A percentile compares a stretch with the other conserved stretches of the same genome.
These are phyloP conservation scores for Dastarcus helophoroides DNA, from an alignment of 2,888 invertebrate genomes.

Conservation along the genomic window DNA sequence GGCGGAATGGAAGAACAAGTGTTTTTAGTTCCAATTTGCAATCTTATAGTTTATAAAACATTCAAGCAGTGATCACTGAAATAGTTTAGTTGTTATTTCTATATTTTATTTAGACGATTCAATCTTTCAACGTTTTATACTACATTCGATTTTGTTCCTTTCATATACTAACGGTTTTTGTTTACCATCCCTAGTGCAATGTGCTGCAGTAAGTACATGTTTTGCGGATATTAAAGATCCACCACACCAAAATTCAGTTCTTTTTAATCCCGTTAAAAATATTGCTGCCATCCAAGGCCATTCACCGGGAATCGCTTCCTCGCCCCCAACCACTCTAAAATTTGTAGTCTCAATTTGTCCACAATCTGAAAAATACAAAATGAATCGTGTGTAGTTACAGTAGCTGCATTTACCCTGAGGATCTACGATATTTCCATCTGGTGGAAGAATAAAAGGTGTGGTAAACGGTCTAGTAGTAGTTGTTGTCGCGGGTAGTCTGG, in stretches of 20 bases:
- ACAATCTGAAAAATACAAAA: conserved; percentile 50
- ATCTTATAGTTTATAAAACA: no score
- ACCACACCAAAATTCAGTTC: conserved; percentile 89
- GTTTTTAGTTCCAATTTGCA: no score
- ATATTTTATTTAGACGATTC: no score
- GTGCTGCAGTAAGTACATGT: conserved; percentile 82
- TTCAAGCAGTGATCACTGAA: no score
- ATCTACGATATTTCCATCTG: conserved; percentile 15
- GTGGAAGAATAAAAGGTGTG: conserved; percentile 4
- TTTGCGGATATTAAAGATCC: conserved; percentile 73
- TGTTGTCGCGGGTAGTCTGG: conserved; percentile 20
- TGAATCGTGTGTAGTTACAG: no score
- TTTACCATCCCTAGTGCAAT: conserved; percentile 82
- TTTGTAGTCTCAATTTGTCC: conserved; percentile 73
- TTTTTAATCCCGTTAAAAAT: conserved; percentile 72
- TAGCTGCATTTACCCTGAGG: conserved; percentile 18
- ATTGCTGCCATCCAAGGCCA: conserved; percentile 98
- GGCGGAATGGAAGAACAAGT: no score
- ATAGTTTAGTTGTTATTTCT: no score
- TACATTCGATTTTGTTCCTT: no score
- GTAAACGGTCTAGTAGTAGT: not conserved
- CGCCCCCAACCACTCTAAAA: conserved; percentile 85
- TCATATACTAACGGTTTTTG: conserved; percentile 66
- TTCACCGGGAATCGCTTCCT: conserved; percentile 69
- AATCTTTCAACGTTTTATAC: no score